phyloP scores from a whole-genome alignment of 1,140 invertebrate genomes.

The Drosophila sulfurigaster region DNA sequence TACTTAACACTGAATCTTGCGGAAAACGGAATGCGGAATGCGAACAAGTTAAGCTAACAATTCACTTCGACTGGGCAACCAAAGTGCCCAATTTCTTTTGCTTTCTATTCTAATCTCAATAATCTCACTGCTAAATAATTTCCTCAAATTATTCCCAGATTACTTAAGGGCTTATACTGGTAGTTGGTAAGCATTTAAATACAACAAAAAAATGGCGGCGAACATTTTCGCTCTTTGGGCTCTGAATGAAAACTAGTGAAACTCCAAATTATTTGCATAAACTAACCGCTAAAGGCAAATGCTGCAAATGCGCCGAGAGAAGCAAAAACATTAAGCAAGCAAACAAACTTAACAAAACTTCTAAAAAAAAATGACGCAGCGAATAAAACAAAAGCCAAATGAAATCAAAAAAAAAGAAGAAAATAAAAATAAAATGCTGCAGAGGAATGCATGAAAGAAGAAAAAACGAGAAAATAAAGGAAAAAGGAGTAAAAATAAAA shows the following conservation, averaged over 20 bases:
- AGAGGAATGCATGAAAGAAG: constrained; percentile 14
- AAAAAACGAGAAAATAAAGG: constrained; percentile 12
- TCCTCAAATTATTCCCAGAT: too few relatives aligned
- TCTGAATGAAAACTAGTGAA: constrained; percentile 1
- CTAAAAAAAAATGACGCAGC: constrained; percentile 42
- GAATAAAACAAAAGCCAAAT: constrained; percentile 39
- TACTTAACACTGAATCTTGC: neutral
- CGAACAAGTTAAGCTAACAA: neutral
- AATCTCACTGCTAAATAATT: too few relatives aligned
- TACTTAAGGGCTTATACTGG: too few relatives aligned
- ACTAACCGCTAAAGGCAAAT: constrained; percentile 37
- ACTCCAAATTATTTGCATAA: constrained; percentile 74
- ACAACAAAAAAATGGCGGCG: neutral
- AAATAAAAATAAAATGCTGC: constrained; percentile 9
- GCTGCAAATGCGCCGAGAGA: constrained; percentile 55
- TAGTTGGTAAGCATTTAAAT: neutral
- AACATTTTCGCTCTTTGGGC: neutral
- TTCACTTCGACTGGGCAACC: too few relatives aligned
- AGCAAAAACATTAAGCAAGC: constrained; percentile 25
- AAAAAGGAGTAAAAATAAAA: constrained; percentile 35
- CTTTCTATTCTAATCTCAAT: too few relatives aligned
- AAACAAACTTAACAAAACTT: constrained; percentile 41
- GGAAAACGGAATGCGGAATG: neutral
- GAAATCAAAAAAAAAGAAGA: constrained; percentile 28
- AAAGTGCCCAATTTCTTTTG: too few relatives aligned